phyloP scores from a whole-genome alignment of 2,888 invertebrate species.

The Podabrus alpinus region DNA sequence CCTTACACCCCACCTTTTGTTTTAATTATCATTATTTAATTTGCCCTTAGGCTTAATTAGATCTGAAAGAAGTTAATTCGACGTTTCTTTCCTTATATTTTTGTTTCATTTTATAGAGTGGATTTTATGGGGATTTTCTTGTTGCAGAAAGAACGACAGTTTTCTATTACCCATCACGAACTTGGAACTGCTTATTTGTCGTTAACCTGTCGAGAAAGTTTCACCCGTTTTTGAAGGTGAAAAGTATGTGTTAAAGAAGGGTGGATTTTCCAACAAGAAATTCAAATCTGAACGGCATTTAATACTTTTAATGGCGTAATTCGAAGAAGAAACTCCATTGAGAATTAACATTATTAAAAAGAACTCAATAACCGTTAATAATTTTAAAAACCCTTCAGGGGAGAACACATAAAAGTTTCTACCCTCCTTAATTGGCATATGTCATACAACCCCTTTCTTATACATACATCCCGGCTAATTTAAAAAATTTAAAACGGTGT shows the following conservation, averaged over 20 bases:
- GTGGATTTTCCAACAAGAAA: background rate
- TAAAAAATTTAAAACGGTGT: constrained; percentile 18
- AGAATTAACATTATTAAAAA: constrained; percentile 1
- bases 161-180: background rate
- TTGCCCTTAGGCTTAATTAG: background rate
- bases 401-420: background rate
- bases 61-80: background rate
- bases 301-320: background rate
- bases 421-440: constrained; percentile 17
- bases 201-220: background rate
- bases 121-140: constrained; percentile 2
- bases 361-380: constrained; percentile 1
- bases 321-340: background rate
- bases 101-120: background rate
- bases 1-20: constrained; percentile 7
- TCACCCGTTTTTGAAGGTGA: background rate
- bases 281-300: background rate
- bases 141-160: background rate
- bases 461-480: constrained; percentile 17
- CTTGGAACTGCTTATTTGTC: background rate
- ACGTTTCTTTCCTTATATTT: background rate
- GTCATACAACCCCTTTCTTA: constrained; percentile 20
- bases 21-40: constrained; percentile 1
- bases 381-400: background rate
- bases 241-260: background rate